A percentile compares a stretch with the other conserved stretches of the same genome.
Conservation (phyloP, 2,888 invertebrate genomes). For the Drosophila gaucha region DNA sequence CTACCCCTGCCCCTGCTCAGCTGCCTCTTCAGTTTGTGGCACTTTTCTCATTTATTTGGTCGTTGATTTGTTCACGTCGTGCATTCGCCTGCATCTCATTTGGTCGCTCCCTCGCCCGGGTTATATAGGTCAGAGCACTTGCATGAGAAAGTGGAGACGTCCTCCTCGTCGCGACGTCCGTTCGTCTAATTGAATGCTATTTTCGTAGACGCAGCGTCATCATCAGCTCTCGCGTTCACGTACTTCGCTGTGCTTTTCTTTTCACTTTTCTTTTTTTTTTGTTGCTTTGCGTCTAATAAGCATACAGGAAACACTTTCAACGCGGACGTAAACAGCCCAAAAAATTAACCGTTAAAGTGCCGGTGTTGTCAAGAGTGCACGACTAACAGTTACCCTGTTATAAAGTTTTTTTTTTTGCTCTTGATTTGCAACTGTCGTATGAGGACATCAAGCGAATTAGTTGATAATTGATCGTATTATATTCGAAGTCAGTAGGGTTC, state of each 20-base stretch:
- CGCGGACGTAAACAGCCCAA: constrained; percentile 44
- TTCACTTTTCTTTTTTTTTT: constrained; percentile 70
- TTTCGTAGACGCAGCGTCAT: constrained; percentile 73
- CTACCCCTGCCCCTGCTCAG: background rate
- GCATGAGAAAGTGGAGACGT: constrained; percentile 66
- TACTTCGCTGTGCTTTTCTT: constrained; percentile 26
- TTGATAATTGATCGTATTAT: too few species aligned
- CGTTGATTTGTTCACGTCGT: constrained; percentile 65
- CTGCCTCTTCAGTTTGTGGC: constrained; percentile 31
- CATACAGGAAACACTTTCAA: constrained; percentile 76
- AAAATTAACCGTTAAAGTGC: constrained; percentile 20
- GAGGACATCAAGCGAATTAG: too few species aligned
- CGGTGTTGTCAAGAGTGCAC: background rate
- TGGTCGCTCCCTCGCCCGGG: constrained; percentile 45
- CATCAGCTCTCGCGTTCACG: constrained; percentile 39
- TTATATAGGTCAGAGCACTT: constrained; percentile 79
- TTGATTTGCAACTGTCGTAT: too few species aligned
- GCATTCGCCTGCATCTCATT: constrained; percentile 58
- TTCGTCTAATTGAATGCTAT: constrained; percentile 76
- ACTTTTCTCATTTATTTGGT: constrained; percentile 73
- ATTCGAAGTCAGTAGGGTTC: too few species aligned
- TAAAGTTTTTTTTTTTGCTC: too few species aligned
- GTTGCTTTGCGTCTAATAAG: constrained; percentile 64
- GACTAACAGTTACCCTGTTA: constrained; percentile 13
- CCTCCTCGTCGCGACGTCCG: constrained; percentile 39